phyloP scores from a whole-genome alignment of 2,113 vertebrate genomes.

The Lichenostomus cassidix region DNA sequence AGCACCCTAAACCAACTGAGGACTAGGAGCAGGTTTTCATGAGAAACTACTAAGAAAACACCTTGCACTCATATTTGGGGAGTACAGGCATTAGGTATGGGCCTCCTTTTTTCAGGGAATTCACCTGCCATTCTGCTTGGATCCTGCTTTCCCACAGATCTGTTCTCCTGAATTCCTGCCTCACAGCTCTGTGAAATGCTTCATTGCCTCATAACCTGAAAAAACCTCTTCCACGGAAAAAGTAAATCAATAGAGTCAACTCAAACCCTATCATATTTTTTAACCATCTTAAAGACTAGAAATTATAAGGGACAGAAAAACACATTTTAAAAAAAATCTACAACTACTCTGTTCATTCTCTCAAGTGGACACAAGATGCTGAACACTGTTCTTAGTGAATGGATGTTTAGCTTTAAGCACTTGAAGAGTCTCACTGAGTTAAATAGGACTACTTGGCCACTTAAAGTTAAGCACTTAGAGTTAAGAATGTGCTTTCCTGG shows the following conservation, averaged over 20 bases:
- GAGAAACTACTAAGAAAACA: background rate
- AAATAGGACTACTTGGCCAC: background rate
- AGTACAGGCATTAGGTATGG: fast-evolving
- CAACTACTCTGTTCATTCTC: background rate
- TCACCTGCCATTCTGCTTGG: background rate
- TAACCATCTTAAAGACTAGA: background rate
- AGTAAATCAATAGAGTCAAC: background rate
- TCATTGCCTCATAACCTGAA: background rate
- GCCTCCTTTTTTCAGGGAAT: background rate
- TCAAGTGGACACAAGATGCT: background rate
- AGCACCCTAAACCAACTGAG: background rate
- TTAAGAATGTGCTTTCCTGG: background rate
- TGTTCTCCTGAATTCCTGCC: background rate
- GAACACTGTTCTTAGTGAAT: background rate
- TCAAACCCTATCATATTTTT: background rate
- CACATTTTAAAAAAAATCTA: background rate
- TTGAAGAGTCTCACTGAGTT: background rate
- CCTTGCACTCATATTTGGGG: background rate
- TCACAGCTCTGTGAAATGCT: background rate
- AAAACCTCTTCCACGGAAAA: background rate
- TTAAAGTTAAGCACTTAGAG: background rate
- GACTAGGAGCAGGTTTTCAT: background rate
- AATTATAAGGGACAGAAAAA: background rate
- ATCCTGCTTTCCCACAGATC: background rate
- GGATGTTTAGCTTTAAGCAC: background rate